A percentile compares a stretch with the other conserved stretches of the same genome.
Conservation (phyloP, 2,797 vertebrate genomes). For the Melanogrammus aeglefinus region DNA sequence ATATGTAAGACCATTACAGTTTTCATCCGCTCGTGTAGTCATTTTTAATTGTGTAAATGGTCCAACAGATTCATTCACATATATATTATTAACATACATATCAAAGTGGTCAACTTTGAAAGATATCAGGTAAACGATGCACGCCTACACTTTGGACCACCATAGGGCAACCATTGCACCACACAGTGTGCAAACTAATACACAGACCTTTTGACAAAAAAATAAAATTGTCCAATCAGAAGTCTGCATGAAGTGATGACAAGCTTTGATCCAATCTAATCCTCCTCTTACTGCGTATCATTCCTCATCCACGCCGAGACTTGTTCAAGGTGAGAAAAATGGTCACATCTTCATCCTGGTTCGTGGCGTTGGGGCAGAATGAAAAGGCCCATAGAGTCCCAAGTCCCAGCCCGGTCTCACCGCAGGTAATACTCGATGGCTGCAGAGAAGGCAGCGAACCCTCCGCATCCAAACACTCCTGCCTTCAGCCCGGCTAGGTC, state of each 20-base stretch:
- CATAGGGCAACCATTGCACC: background rate
- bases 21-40: background rate
- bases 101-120: background rate
- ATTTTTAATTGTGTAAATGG: background rate
- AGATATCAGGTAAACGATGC: background rate
- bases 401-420: conserved; percentile 59
- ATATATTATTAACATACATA: conserved; percentile 1
- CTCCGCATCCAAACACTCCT: conserved; percentile 89
- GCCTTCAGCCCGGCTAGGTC: conserved; percentile 88
- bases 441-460: conserved; percentile 95
- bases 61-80: background rate
- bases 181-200: background rate
- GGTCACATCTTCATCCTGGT: background rate
- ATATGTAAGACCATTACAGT: background rate
- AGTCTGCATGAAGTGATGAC: background rate
- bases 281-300: background rate
- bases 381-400: conserved; percentile 18
- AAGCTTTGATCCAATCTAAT: background rate
- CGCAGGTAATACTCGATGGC: conserved; percentile 94
- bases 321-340: background rate
- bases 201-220: background rate
- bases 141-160: background rate
- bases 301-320: background rate
- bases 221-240: conserved; percentile 1
- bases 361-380: background rate